These are phyloP conservation scores for Propithecus deckenii DNA, from an alignment of 2,797 vertebrate species.

Conservation along the genomic window DNA sequence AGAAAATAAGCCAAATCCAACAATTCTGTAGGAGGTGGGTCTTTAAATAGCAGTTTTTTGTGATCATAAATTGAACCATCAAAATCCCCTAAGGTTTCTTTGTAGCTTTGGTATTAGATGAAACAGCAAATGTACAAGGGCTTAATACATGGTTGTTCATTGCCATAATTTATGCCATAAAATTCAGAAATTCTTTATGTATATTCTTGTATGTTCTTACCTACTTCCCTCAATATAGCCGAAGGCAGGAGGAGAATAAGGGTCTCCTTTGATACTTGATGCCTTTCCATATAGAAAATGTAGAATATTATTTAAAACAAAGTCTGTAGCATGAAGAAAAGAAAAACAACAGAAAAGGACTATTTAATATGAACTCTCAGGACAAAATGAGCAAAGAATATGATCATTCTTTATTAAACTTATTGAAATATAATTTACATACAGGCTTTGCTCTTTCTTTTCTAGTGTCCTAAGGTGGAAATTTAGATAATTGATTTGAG, in stretches of 20 bases:
- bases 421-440: not conserved
- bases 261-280: not conserved
- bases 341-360: not conserved
- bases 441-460: not conserved
- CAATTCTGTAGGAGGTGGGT: conserved; percentile 26
- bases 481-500: not conserved
- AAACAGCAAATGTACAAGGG: conserved; percentile 29
- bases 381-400: not conserved
- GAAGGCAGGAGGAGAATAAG: not conserved
- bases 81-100: not conserved
- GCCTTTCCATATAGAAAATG: not conserved
- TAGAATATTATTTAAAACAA: not conserved
- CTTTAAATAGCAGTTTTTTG: conserved; percentile 19
- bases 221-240: not conserved
- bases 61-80: conserved; percentile 43
- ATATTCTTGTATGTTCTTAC: not conserved
- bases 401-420: not conserved
- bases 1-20: conserved; percentile 63
- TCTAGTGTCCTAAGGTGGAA: not conserved
- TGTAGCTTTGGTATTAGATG: conserved; percentile 1
- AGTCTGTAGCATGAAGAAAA: not conserved
- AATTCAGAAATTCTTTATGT: conserved; percentile 19
- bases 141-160: not conserved
- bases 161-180: not conserved
- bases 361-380: not conserved